phyloP scores from a whole-genome alignment of 2,888 invertebrate genomes.

The Teleiodes luculella region DNA sequence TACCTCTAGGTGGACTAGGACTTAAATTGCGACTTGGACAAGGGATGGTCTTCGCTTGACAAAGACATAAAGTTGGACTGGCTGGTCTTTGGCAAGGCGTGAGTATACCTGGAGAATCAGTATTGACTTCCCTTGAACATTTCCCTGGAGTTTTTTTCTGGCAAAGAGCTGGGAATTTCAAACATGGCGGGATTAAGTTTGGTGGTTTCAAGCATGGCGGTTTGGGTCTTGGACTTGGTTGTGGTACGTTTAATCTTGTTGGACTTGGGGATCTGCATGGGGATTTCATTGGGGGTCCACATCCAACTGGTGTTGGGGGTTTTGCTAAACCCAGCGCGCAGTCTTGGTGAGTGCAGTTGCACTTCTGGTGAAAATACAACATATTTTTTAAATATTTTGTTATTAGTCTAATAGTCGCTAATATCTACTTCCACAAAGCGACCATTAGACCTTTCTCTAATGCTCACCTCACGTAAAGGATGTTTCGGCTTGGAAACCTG shows the following conservation, averaged over 20 bases:
- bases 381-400: no score
- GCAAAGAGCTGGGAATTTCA: background rate
- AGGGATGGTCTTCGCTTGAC: background rate
- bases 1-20: background rate
- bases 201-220: background rate
- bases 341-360: background rate
- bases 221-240: background rate
- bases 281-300: background rate
- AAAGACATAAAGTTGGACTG: background rate
- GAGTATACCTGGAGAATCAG: background rate
- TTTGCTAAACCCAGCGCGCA: background rate
- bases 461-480: no score
- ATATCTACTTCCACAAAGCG: no score
- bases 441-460: no score
- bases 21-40: background rate
- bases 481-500: no score
- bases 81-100: background rate
- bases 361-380: no score
- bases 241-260: background rate
- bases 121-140: background rate
- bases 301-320: background rate
- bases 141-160: background rate
- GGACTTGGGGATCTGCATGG: background rate
- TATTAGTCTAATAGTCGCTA: no score
- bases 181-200: background rate